These are phyloP conservation scores for Patiria pectinifera DNA, from an alignment of 53 echinoderm and acorn worm genomes.

Conservation along the genomic window DNA sequence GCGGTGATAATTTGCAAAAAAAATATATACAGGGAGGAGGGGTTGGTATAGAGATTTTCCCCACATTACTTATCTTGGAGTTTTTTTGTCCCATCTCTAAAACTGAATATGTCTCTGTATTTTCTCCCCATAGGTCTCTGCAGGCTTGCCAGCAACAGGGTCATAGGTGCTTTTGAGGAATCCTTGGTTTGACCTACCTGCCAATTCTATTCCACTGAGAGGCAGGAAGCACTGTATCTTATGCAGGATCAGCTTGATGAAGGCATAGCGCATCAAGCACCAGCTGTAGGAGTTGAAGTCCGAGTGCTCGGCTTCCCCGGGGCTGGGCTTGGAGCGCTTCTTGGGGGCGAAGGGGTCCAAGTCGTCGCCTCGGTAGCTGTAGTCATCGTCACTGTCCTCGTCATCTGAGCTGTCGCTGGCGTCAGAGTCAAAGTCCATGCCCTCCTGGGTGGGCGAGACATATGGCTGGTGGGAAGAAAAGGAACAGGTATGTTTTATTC, in stretches of 20 bases:
- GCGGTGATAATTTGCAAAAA: too few relatives aligned
- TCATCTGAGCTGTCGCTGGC: conserved; percentile 91
- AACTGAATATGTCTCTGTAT: too few relatives aligned
- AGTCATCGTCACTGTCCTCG: conserved; percentile 67
- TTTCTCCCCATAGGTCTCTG: too few relatives aligned
- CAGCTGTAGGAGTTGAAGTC: conserved; percentile 96
- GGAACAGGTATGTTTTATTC: too few relatives aligned
- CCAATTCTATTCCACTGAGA: conserved; percentile 87
- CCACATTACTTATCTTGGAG: too few relatives aligned
- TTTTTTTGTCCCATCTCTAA: too few relatives aligned
- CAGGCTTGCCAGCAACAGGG: too few relatives aligned
- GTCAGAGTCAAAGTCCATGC: conserved; percentile 91
- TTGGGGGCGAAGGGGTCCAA: conserved; percentile 51
- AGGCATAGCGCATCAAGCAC: conserved; percentile 95
- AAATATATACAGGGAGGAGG: too few relatives aligned
- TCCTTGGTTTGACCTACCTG: conserved; percentile 66
- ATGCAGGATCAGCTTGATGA: conserved; percentile 78
- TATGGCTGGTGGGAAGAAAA: conserved; percentile 73
- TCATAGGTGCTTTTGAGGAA: too few relatives aligned
- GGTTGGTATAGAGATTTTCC: too few relatives aligned
- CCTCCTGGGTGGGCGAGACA: conserved; percentile 76
- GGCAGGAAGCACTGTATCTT: conserved; percentile 91
- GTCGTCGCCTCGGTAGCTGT: conserved; percentile 60
- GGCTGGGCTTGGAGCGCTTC: conserved; percentile 46
- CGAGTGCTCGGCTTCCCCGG: conserved; percentile 78